Percentiles rank a stretch among this genome's conserved stretches.
These are phyloP conservation scores for Caenorhabditis zanzibari DNA, from an alignment of 2,888 invertebrate species.

Conservation along the genomic window DNA sequence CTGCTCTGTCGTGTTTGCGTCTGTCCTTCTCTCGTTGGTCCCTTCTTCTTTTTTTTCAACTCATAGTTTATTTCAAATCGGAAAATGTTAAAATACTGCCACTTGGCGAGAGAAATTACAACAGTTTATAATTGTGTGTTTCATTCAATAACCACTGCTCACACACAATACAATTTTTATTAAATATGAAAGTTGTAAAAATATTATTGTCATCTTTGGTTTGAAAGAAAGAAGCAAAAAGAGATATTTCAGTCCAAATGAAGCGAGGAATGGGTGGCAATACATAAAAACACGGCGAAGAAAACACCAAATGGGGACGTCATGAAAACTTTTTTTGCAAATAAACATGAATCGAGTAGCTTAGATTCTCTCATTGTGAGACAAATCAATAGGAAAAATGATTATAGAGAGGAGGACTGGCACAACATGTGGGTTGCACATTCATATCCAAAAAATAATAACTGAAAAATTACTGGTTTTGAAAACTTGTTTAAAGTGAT, in stretches of 20 bases:
- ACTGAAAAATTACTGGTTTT: too few relatives aligned
- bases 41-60: too few relatives aligned
- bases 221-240: background rate
- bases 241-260: background rate
- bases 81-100: background rate
- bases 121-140: background rate
- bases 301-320: slow-evolving; percentile 7
- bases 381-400: background rate
- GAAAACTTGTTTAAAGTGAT: background rate
- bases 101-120: background rate
- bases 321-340: slow-evolving; percentile 7
- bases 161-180: background rate
- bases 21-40: slow-evolving; percentile 1
- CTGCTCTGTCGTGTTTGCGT: background rate
- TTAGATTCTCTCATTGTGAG: background rate
- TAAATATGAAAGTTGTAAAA: too few relatives aligned
- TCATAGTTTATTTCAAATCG: background rate
- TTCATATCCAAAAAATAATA: too few relatives aligned
- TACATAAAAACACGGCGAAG: background rate
- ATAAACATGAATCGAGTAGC: slow-evolving; percentile 26
- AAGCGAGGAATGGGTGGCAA: background rate
- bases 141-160: background rate
- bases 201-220: too few relatives aligned
- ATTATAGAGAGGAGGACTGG: background rate
- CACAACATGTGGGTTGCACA: background rate